Evolutionary conservation across 2,888 invertebrate genomes (phyloP), one percentile per base, ranked within the genome.

Genomic region (Parnassius apollo): DNA sequence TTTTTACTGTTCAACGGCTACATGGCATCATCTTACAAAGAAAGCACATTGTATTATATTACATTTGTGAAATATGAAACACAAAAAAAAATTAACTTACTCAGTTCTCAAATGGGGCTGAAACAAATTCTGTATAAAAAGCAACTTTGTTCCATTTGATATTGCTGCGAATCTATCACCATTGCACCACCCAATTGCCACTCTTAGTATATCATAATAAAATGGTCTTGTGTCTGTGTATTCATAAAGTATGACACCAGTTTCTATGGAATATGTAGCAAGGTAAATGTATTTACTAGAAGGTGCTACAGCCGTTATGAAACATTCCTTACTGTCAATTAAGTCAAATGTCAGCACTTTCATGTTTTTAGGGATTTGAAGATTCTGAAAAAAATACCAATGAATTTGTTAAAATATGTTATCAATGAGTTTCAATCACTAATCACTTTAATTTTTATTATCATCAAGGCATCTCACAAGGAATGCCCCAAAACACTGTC

Each of bases 121-220:
- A 11, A 77, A 68, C 56, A 91, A 70, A 71, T 90, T 87, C 69
- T 90, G 91, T 49, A 92, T 77, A 59, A 73, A 83, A 25, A 92
- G 69, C 58, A 61, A 73, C 68, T 78, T 82, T 1, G 86, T 83
- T 45, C 88, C 91, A 76, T 91, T 90, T 25, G 77, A 75, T 22
- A 92, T 71, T 11, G 90, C 91, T 52, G 84, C 92, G 82, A 82
- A 88, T 71, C 76, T 78, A 18, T 87, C 83, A 35, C 83, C 82
- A 57, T 85, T 76, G 62, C 80, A 86, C 74, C 78, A 79, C 9
- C 92, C 92, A n/a, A 92, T 64, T 0, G 89, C 79, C 0, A 90
- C 85, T 59, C 76, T 74, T 10, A 89, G 68, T 68, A 89, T 71
- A 4, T 77, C 74, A 65, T 68, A 72, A 65, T 75, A 77, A 11